A percentile compares a stretch with the other conserved stretches of the same genome.
Evolutionary conservation across 2,888 invertebrate species (phyloP).

Genomic region (Caenorhabditis uteleia): DNA sequence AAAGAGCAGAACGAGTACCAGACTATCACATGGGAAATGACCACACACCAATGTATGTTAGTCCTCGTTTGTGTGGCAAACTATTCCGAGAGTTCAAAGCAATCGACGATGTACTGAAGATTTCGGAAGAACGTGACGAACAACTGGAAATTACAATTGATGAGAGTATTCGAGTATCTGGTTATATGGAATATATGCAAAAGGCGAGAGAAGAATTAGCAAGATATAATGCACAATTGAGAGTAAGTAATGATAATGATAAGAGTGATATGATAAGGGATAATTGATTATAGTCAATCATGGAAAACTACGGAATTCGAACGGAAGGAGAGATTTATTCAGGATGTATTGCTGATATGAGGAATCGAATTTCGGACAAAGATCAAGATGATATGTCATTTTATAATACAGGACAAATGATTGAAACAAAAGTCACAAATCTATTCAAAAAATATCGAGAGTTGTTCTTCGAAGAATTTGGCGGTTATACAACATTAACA

Average conservation of each 20-base stretch:
- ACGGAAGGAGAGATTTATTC: conserved; percentile 67
- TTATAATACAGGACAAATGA: conserved; percentile 62
- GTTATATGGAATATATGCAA: conserved; percentile 27
- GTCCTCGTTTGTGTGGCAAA: conserved; percentile 51
- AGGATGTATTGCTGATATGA: conserved; percentile 57
- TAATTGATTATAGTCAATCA: too few species aligned
- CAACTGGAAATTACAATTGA: conserved; percentile 37
- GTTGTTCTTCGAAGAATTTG: conserved; percentile 39
- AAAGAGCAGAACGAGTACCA: conserved; percentile 41
- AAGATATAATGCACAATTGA: conserved; percentile 41
- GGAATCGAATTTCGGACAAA: conserved; percentile 66
- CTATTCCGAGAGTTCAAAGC: conserved; percentile 62
- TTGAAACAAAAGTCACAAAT: conserved; percentile 58
- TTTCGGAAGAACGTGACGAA: conserved; percentile 52
- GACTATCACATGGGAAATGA: conserved; percentile 47
- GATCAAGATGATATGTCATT: conserved; percentile 68
- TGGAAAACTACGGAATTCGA: conserved; percentile 65
- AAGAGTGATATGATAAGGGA: too few species aligned
- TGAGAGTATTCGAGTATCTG: conserved; percentile 16
- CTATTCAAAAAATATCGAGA: conserved; percentile 38
- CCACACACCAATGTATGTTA: conserved; percentile 41
- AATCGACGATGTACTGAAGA: conserved; percentile 55
- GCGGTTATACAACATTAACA: conserved; percentile 16
- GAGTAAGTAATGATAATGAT: too few species aligned
- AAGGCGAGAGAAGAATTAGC: conserved; percentile 30